Evolutionary conservation across 2,113 vertebrate species (phyloP), one percentile per base, ranked within the genome.

Genomic region (Marmota flaviventris): DNA sequence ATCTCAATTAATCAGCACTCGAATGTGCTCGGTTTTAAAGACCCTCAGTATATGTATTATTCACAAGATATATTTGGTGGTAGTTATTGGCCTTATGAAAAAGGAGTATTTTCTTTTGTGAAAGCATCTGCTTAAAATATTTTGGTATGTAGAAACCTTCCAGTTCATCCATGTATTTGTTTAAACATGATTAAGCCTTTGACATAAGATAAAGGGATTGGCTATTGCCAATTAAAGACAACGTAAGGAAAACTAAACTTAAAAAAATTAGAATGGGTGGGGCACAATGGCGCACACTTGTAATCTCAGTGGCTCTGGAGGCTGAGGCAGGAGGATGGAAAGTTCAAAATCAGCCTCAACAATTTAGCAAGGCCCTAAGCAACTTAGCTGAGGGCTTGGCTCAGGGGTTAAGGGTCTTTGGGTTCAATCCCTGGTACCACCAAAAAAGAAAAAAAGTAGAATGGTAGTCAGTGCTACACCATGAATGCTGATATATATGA

Each of bases 191-290:
- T 73, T 84, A 45, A 73, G 73, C 81, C 11, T 79, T 96, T 82
- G 58, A 97, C 32, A 25, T 81, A 53, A 85, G 24, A 63, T 89
- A 89, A 91, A 88, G 27, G 34, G 69, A 93, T 75, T 84, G 58
- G 22, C 20, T 77, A 2, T 72, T 78, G 18, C 24, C 56, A 89
- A 58, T 58, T 81, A 72, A 76, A 25, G 17, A 6, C 53, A 78
- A 13, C 10, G 16, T 69, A 92, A 94, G 37, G 5, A 83, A 72
- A 29, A 51, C 10, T 69, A n/a, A 92, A 61, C 3, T 79, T 8
- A 53, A 82, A 45, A 51, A 51, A 61, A 77, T 45, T 14, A 37
- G 56, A 58, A 58, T 58, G 20, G 56, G 56, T 20, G 0, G 18
- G 18, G 20, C 56, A 58, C 20, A 2, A 7, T 22, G 56, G 56